phyloP scores from a whole-genome alignment of 2,888 invertebrate species.

The Hydrotaea diabolus region DNA sequence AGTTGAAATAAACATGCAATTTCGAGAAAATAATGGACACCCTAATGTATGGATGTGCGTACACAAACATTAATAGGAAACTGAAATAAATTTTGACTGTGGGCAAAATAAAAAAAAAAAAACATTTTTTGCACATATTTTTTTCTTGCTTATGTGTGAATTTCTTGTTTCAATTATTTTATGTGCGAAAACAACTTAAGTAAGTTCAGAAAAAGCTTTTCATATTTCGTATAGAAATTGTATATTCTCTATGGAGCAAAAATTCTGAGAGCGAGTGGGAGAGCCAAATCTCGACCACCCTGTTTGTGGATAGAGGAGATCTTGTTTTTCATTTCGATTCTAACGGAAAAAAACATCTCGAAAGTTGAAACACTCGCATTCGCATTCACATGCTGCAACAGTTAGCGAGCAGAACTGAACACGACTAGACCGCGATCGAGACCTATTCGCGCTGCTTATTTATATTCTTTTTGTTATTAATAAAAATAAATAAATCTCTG shows the following conservation, averaged over 20 bases:
- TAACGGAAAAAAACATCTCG: conserved; percentile 44
- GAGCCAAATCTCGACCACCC: not conserved
- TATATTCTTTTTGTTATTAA: not conserved
- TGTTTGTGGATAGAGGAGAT: not conserved
- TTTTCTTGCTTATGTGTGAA: not conserved
- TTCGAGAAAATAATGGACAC: no score
- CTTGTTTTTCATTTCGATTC: conserved; percentile 38
- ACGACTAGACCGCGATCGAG: conserved; percentile 52
- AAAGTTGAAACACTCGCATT: conserved; percentile 29
- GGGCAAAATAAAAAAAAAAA: no score
- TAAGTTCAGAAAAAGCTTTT: conserved; percentile 12
- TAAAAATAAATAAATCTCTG: not conserved
- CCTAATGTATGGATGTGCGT: no score
- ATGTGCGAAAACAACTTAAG: not conserved
- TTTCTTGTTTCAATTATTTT: no score
- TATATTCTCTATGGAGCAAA: not conserved
- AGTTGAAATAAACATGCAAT: no score
- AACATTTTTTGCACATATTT: not conserved
- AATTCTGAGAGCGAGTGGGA: not conserved
- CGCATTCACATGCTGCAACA: conserved; percentile 44
- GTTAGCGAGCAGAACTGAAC: conserved; percentile 56
- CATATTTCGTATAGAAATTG: conserved; percentile 6
- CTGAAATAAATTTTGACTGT: no score
- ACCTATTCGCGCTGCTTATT: conserved; percentile 37
- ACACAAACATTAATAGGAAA: no score